phyloP scores from a whole-genome alignment of 2,113 vertebrate species.

The Phaetusa simplex region DNA sequence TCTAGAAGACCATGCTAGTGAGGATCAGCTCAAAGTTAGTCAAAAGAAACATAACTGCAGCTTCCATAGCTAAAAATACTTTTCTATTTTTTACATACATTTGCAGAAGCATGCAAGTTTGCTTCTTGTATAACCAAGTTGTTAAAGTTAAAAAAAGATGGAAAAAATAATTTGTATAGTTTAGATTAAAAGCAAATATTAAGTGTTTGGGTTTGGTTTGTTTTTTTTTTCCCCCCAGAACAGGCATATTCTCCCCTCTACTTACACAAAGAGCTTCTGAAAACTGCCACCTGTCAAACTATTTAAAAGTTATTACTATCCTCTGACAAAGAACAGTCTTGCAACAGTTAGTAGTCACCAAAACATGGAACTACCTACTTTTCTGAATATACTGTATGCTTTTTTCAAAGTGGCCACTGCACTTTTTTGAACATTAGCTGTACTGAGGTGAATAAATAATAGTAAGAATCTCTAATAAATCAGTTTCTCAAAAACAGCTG shows the following conservation, averaged over 20 bases:
- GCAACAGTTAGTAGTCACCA: background rate
- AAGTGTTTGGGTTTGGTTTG: background rate
- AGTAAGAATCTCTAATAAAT: background rate
- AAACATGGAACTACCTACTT: background rate
- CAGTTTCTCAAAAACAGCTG: background rate
- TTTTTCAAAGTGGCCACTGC: background rate
- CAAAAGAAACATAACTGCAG: background rate
- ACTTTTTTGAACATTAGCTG: background rate
- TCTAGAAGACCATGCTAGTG: background rate
- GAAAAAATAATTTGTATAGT: background rate
- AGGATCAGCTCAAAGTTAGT: background rate
- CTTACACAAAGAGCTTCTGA: background rate
- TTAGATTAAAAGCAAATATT: background rate
- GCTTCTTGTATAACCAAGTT: background rate
- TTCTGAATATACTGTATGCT: background rate
- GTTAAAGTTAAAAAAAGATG: fast-evolving
- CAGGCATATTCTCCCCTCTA: background rate
- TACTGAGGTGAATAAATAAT: background rate
- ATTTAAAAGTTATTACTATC: background rate
- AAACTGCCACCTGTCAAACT: background rate
- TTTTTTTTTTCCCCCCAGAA: background rate
- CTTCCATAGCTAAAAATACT: background rate
- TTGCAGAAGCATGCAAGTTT: background rate
- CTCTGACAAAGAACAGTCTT: background rate
- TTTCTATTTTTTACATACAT: background rate